Base-by-base conservation (phyloP, 2,888 invertebrate species). In the Pseudoips prasinana region DNA sequence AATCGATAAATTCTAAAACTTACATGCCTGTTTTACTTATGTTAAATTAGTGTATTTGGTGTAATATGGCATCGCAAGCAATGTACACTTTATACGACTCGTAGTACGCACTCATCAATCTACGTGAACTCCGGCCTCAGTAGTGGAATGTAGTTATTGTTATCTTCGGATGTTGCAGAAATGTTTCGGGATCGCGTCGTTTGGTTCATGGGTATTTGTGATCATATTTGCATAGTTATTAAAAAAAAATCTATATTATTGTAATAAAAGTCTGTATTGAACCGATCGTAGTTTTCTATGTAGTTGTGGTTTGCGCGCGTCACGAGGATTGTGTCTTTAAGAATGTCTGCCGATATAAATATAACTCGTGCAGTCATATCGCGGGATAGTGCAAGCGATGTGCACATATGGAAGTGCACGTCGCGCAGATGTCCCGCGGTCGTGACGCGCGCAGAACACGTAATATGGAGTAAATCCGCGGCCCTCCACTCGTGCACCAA, bases 171-270 rank as follows among this genome's bases (percentile, higher is more conserved):
- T 60, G 63, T 71, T 60, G 74, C 67, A 63, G 73, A 66, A 49
- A 63, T 60, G 73, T 77, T 65, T 73, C 64, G 55, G 73, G 77
- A 75, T 72, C 71, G 78, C 78, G 79, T 81, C 79, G 77, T 79
- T 80, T 70, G 82, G 82, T 81, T 79, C 73, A 76, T 82, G 83
- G 83, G 78, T 80, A 79, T 81, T 70, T 85, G 85, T 86, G 85
- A 85, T 84, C 82, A 79, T 83, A 73, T 73, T 74, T 84, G 77
- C 81, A 83, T 84, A 84, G 82, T 79, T 82, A 70, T 75, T 83
- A 73, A 63, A 74, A 73, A 74, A 78, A 74, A 79, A 73, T 66
- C 70, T 83, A 77, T 80, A 81, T 77, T 80, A 82, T 74, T 74
- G 74, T 73, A 57, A 57, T 61, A 69, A 69, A 73, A 74, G 63